Evolutionary conservation across 2,797 vertebrate genomes (phyloP).

Genomic region (Macroramphosus scolopax): DNA sequence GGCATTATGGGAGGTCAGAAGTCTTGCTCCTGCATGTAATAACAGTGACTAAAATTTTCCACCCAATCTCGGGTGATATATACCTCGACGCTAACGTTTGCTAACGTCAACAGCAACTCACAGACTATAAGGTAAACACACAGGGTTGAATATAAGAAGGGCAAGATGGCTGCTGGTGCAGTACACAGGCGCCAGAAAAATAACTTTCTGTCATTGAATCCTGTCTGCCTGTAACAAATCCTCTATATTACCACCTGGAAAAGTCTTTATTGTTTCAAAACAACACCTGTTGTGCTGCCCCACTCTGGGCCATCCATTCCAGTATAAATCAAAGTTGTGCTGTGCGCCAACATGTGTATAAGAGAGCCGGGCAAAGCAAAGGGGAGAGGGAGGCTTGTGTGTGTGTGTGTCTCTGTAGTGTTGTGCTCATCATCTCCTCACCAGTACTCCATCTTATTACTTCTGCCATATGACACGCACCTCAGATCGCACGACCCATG

Average conservation of each 20-base stretch:
- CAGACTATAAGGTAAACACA: slow-evolving; percentile 1
- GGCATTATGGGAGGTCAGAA: slow-evolving; percentile 75
- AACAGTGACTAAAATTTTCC: slow-evolving; percentile 48
- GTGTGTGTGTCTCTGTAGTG: slow-evolving; percentile 46
- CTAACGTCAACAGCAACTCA: slow-evolving; percentile 10
- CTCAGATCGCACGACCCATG: slow-evolving; percentile 77
- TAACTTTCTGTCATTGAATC: no score
- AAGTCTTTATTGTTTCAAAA: slow-evolving; percentile 40
- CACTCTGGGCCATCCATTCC: slow-evolving; percentile 40
- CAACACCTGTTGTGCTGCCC: slow-evolving; percentile 55
- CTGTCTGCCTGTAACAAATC: slow-evolving; percentile 15
- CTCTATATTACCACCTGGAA: slow-evolving; percentile 34
- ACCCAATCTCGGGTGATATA: no score
- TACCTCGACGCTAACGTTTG: no score
- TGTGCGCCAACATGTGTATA: slow-evolving; percentile 44
- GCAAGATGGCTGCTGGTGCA: slow-evolving; percentile 1
- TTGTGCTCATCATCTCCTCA: slow-evolving; percentile 71
- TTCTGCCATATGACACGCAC: slow-evolving; percentile 78
- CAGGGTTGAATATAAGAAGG: no score
- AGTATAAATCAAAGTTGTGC: slow-evolving; percentile 58
- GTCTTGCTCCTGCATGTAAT: slow-evolving; percentile 63
- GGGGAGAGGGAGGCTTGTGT: slow-evolving; percentile 50
- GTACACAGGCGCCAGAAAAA: background rate
- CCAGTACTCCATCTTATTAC: slow-evolving; percentile 79
- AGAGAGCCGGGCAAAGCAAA: slow-evolving; percentile 34